phyloP scores from a whole-genome alignment of 2,797 vertebrate species.

The Dipus sagitta region DNA sequence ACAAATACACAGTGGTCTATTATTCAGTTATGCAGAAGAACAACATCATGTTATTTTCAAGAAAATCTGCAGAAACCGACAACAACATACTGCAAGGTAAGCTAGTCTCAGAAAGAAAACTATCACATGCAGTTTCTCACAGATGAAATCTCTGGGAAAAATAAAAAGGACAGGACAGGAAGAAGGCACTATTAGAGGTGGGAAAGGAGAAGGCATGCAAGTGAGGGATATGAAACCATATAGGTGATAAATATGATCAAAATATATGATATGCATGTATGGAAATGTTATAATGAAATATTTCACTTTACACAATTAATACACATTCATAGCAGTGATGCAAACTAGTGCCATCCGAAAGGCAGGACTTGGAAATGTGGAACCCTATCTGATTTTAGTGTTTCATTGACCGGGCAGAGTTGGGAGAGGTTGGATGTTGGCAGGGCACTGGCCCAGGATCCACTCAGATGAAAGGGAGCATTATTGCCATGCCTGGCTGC shows the following conservation, averaged over 20 bases:
- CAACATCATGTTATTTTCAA: not conserved
- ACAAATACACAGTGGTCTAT: not conserved
- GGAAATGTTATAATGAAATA: not conserved
- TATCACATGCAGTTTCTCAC: not conserved
- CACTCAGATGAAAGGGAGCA: conserved; percentile 66
- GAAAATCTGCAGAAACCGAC: not conserved
- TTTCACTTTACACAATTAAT: not conserved
- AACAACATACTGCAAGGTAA: not conserved
- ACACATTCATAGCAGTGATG: not conserved
- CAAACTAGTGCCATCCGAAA: conserved; percentile 21
- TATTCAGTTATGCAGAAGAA: not conserved
- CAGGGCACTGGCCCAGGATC: conserved; percentile 62
- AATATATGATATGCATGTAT: not conserved
- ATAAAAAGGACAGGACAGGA: too few relatives aligned
- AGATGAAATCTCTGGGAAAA: not conserved
- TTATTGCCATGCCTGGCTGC: conserved; percentile 79
- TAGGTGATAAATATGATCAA: not conserved
- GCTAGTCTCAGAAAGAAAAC: not conserved
- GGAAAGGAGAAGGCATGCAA: not conserved
- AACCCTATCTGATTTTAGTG: conserved; percentile 68
- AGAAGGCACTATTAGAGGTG: not conserved
- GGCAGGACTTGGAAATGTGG: not conserved
- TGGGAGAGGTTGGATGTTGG: conserved; percentile 67
- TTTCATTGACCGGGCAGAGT: conserved; percentile 68
- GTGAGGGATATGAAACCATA: not conserved